Base-by-base conservation (phyloP, 2,113 vertebrate genomes). In the Cyprinodon tularosa region DNA sequence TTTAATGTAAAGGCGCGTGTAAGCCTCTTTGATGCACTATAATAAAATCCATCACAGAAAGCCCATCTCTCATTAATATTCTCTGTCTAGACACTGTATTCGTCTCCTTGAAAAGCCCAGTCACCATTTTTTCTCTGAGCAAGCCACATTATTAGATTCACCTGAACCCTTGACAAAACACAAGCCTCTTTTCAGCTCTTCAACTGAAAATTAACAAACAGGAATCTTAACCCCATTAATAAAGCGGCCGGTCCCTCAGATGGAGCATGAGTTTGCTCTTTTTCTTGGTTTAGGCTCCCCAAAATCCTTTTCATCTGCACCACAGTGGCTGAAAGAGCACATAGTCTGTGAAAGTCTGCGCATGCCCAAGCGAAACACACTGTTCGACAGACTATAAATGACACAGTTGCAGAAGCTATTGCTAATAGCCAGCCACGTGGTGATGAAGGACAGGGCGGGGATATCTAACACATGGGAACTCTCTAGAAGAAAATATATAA, bases 401-500 rank as follows among this genome's bases (percentile, higher is more conserved):
- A 99, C 96, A 94, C 97, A 99, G 95, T 99, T 99, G 92, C 97
- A 99, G 93, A 99, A 99, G 94, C 98, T 99, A 93, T 99, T 99
- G 95, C 98, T 99, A 89, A 99, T 99, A 82, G 98, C 98, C 73
- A 99, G 95, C 98, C 98, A 99, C 0, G 98, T 99, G 0, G 98
- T 99, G 76, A 99, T 91, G 89, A 99, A 99, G 75, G 97, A 99
- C 66, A 99, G 91, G 0, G 96, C 93, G 0, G 98, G 95, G 84
- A 95, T 99, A 53, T 97, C 96, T 88, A 98, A 88, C 57, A 99
- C 95, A 62, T 98, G 95, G 14, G 96, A 98, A 91, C 97, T 99
- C 89, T 99, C 98, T 73, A 99, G 92, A 75, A 99, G 94, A 80
- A 99, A 99, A 90, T 99, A 99, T 70, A 98, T 96, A 84, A 99